Conservation (phyloP, 2,797 vertebrate genomes). For the Nasua narica region DNA sequence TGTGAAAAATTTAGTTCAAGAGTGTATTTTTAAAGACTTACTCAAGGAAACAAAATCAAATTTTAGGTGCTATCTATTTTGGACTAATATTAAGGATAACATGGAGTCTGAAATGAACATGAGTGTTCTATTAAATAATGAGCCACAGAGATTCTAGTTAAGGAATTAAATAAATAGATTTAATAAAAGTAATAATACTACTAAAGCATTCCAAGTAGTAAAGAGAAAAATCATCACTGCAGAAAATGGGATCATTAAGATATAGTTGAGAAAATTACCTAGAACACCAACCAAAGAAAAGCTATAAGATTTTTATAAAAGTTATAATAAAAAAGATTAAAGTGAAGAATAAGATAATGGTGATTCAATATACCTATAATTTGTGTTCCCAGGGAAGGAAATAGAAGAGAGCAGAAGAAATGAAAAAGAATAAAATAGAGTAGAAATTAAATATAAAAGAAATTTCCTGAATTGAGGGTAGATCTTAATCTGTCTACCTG, state of each 20-base stretch:
- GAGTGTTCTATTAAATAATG: neutral
- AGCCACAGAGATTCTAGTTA: neutral
- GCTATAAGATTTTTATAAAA: neutral
- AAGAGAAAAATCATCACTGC: neutral
- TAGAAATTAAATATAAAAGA: neutral
- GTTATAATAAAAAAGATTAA: neutral
- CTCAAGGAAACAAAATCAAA: neutral
- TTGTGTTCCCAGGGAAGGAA: neutral
- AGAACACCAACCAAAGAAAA: neutral
- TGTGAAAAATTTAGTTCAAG: neutral
- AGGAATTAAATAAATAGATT: neutral
- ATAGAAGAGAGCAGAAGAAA: neutral
- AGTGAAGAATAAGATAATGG: neutral
- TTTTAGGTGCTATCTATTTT: neutral
- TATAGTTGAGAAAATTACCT: neutral
- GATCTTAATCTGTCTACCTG: neutral
- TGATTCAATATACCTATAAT: neutral
- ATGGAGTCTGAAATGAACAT: neutral
- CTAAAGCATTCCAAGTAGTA: neutral
- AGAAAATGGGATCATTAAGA: neutral
- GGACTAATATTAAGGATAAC: neutral
- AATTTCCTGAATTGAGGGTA: neutral
- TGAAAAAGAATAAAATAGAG: neutral
- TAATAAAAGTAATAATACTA: conserved; percentile 1
- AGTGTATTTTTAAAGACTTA: neutral